phyloP scores from a whole-genome alignment of 2,113 vertebrate species.

The Aleadryas rufinucha region DNA sequence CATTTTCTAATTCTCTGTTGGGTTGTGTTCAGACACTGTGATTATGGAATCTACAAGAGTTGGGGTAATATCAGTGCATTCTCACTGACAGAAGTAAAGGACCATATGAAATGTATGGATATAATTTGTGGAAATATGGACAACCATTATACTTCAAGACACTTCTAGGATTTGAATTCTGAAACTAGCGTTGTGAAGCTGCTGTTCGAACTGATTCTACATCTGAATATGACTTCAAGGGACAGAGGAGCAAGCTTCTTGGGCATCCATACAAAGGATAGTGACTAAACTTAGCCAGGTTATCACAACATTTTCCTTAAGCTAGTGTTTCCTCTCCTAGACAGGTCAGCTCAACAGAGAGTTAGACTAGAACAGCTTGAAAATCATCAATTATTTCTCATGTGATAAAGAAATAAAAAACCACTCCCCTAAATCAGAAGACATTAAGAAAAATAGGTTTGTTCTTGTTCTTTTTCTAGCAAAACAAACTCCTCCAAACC shows the following conservation, averaged over 20 bases:
- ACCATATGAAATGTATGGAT: background rate
- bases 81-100: background rate
- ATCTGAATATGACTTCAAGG: background rate
- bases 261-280: background rate
- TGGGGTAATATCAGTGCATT: background rate
- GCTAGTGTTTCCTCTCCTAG: background rate
- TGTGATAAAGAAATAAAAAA: background rate
- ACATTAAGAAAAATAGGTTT: background rate
- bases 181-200: background rate
- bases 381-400: background rate
- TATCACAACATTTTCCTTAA: background rate
- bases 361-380: background rate
- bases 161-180: background rate
- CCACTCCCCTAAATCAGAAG: fast-evolving
- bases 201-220: background rate
- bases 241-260: background rate
- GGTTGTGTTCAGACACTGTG: background rate
- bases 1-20: background rate
- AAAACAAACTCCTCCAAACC: background rate
- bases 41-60: background rate
- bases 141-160: background rate
- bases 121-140: background rate
- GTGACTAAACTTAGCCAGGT: background rate
- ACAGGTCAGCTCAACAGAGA: background rate
- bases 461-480: background rate